Percentiles rank a stretch among this genome's conserved stretches.
phyloP scores from a whole-genome alignment of 2,113 vertebrate species.

The Gracilinanus agilis region DNA sequence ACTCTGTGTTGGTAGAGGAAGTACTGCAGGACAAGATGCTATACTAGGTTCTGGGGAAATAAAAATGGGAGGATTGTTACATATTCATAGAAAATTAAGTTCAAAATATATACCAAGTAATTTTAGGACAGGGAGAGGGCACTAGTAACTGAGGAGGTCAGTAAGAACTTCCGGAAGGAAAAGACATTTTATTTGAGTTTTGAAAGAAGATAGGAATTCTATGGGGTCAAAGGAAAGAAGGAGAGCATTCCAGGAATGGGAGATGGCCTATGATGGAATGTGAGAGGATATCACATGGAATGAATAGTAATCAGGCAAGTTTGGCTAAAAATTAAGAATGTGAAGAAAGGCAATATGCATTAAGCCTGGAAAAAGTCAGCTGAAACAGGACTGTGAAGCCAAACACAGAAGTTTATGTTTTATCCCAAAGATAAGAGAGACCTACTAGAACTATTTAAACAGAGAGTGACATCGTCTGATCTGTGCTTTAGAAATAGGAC shows the following conservation, averaged over 20 bases:
- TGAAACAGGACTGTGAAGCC: neutral
- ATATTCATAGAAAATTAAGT: neutral
- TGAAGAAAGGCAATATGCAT: neutral
- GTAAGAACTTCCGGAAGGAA: neutral
- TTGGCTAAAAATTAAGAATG: neutral
- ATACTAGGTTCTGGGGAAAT: neutral
- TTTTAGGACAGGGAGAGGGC: neutral
- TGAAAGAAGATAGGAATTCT: neutral
- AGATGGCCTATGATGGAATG: neutral
- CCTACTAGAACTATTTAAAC: neutral
- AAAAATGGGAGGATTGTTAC: neutral
- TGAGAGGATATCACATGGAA: neutral
- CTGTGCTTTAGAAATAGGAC: neutral
- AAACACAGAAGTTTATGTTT: neutral
- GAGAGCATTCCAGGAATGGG: neutral
- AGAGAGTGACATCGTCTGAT: neutral
- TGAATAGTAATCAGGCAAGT: neutral
- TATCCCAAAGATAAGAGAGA: neutral
- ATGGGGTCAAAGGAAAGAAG: neutral
- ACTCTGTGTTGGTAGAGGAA: neutral
- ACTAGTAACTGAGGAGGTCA: neutral
- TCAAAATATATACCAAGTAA: neutral
- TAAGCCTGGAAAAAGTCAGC: neutral
- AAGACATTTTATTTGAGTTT: neutral
- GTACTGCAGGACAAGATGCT: neutral